Percentiles rank a stretch among this genome's conserved stretches.
Evolutionary conservation across 2,113 vertebrate species (phyloP).

Genomic region (Tretioscincus oriximinensis): DNA sequence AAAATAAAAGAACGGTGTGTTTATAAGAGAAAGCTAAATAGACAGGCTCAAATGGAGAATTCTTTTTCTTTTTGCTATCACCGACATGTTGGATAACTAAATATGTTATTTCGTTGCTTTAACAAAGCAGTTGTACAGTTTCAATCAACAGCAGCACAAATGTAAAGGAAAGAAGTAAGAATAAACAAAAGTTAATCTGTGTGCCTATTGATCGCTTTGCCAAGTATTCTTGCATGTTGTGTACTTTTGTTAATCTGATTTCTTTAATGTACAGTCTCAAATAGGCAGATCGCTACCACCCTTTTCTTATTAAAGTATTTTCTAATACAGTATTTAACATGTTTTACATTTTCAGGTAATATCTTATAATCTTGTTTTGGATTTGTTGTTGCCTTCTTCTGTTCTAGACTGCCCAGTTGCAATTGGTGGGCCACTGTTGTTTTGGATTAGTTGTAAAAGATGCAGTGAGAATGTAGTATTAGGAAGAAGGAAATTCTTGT

Average conservation of each 20-base stretch:
- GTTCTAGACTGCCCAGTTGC: too few relatives aligned
- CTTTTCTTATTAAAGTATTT: slow-evolving; percentile 1
- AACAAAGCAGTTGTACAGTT: slow-evolving; percentile 12
- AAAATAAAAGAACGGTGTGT: too few relatives aligned
- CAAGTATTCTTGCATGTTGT: slow-evolving; percentile 13
- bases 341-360: slow-evolving; percentile 4
- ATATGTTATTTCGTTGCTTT: neutral
- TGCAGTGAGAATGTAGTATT: too few relatives aligned
- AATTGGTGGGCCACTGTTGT: too few relatives aligned
- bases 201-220: slow-evolving; percentile 29
- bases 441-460: neutral
- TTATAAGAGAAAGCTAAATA: neutral
- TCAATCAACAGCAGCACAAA: neutral
- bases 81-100: neutral
- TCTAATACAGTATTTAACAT: neutral
- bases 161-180: slow-evolving; percentile 11
- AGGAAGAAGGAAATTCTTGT: too few relatives aligned
- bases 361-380: neutral
- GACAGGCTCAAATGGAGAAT: neutral
- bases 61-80: neutral
- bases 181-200: slow-evolving; percentile 30
- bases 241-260: slow-evolving; percentile 27
- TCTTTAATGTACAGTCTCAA: slow-evolving; percentile 6
- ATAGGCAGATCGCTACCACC: neutral
- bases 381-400: too few relatives aligned